Conservation (phyloP, 2,797 vertebrate genomes). For the Paguma larvata region DNA sequence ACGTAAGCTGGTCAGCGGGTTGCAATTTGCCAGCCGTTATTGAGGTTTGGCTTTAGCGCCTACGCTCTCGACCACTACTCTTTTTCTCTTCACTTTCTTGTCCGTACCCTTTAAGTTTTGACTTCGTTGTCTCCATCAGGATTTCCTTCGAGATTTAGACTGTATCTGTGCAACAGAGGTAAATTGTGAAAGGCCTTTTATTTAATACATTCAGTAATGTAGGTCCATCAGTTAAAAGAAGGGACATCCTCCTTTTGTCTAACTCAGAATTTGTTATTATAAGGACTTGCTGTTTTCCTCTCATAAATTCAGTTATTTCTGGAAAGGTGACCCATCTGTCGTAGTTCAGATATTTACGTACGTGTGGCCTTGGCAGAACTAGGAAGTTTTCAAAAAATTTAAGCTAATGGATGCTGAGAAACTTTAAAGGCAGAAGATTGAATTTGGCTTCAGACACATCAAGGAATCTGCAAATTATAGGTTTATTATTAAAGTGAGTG, state of each 20-base stretch:
- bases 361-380: not conserved
- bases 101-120: not conserved
- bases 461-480: not conserved
- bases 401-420: not conserved
- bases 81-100: not conserved
- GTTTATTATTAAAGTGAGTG: not conserved
- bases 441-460: not conserved
- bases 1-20: no score
- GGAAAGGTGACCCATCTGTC: not conserved
- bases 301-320: constrained; percentile 6
- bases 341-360: not conserved
- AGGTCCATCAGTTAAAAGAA: not conserved
- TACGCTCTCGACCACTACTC: not conserved
- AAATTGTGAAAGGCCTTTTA: not conserved
- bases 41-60: not conserved
- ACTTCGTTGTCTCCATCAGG: not conserved
- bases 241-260: not conserved
- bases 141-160: not conserved
- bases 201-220: not conserved
- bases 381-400: not conserved
- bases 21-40: no score
- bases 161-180: not conserved
- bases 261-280: not conserved
- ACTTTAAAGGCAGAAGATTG: not conserved
- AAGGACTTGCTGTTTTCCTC: not conserved